Conservation (phyloP, 1,140 invertebrate genomes). For the Galleria mellonella region DNA sequence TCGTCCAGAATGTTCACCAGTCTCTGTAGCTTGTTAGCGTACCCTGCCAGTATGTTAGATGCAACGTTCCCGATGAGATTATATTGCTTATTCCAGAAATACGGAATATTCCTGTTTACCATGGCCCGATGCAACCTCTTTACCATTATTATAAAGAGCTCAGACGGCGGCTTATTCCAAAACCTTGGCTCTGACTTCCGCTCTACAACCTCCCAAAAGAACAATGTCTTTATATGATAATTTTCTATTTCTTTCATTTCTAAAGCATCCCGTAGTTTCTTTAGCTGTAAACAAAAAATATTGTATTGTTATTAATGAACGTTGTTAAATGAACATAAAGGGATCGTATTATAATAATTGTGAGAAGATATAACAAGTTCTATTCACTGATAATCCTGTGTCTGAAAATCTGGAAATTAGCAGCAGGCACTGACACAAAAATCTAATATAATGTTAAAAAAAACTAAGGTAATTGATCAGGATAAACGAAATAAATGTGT, state of each 20-base stretch:
- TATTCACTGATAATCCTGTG: too few species aligned
- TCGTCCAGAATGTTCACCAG: conserved; percentile 22
- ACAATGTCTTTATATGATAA: conserved; percentile 53
- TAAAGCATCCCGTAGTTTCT: conserved; percentile 40
- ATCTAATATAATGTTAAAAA: too few species aligned
- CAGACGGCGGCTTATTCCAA: conserved; percentile 25
- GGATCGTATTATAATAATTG: too few species aligned
- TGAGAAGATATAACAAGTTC: too few species aligned
- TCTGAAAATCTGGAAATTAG: too few species aligned
- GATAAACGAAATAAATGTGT: too few species aligned
- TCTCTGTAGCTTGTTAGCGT: conserved; percentile 21
- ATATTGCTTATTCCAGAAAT: conserved; percentile 44
- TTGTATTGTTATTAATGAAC: neutral
- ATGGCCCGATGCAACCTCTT: conserved; percentile 25
- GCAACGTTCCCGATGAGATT: conserved; percentile 32
- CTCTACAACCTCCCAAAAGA: conserved; percentile 41
- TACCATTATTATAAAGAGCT: conserved; percentile 37
- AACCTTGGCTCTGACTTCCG: conserved; percentile 12
- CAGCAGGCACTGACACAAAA: too few species aligned
- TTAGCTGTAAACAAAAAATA: conserved; percentile 31
- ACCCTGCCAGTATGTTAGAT: conserved; percentile 13
- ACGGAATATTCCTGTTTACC: conserved; percentile 21
- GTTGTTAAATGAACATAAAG: too few species aligned
- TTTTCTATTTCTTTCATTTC: conserved; percentile 40
- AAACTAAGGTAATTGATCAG: too few species aligned